Conservation (phyloP, 2,113 vertebrate genomes). For the Mesitornis unicolor region DNA sequence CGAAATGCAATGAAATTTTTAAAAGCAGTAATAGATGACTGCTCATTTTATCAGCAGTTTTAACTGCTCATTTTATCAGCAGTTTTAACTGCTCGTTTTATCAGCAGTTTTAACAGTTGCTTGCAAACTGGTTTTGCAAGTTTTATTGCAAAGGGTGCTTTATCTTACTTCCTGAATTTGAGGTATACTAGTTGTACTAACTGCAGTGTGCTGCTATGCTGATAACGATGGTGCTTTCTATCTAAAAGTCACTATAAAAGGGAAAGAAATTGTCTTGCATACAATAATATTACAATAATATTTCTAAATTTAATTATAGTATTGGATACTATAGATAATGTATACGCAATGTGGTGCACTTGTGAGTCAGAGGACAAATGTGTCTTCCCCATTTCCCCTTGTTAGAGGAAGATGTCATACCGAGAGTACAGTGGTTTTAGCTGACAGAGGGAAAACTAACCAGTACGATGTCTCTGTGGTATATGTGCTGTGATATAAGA, state of each 20-base stretch:
- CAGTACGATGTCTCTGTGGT: not conserved
- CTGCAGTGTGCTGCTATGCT: not conserved
- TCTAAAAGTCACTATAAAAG: not conserved
- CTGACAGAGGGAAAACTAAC: not conserved
- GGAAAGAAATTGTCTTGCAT: not conserved
- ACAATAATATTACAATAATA: not conserved
- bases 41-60: not conserved
- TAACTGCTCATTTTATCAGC: not conserved
- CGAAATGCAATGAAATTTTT: not conserved
- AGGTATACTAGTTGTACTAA: not conserved
- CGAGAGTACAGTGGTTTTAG: not conserved
- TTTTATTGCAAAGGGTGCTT: not conserved
- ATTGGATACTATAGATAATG: not conserved
- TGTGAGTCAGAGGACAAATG: not conserved
- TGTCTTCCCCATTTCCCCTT: not conserved
- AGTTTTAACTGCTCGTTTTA: not conserved
- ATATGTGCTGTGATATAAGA: not conserved
- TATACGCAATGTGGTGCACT: rapidly evolving
- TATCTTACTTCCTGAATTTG: not conserved
- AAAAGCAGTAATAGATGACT: not conserved
- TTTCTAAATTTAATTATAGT: not conserved
- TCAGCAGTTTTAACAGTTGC: not conserved
- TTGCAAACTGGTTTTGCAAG: not conserved
- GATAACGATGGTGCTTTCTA: not conserved
- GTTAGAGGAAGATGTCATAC: not conserved